phyloP scores from a whole-genome alignment of 2,888 invertebrate genomes.

The Drosophila neutralis region DNA sequence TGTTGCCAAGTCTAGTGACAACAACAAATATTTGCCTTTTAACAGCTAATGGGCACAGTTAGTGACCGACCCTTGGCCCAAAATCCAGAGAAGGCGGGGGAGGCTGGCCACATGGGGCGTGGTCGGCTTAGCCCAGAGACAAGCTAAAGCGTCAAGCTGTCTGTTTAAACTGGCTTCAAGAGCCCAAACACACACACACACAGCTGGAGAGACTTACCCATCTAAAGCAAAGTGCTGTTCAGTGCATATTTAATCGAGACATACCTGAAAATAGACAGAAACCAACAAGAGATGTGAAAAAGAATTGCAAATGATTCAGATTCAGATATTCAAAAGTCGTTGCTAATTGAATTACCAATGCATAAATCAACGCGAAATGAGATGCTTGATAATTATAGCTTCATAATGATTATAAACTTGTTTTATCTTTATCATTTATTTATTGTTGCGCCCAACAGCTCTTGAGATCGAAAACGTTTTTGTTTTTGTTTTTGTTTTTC shows the following conservation, averaged over 20 bases:
- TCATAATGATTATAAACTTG: conserved; percentile 27
- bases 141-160: conserved; percentile 67
- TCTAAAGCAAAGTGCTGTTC: conserved; percentile 17
- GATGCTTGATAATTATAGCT: conserved; percentile 12
- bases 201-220: conserved; percentile 31
- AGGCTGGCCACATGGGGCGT: conserved; percentile 15
- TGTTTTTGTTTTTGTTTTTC: conserved; percentile 13
- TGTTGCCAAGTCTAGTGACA: conserved; percentile 48
- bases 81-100: neutral
- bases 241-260: conserved; percentile 50
- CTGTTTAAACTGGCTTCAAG: conserved; percentile 57
- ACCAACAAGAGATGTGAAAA: conserved; percentile 13
- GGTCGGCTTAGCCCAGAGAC: conserved; percentile 12
- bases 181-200: conserved; percentile 4
- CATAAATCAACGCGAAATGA: conserved; percentile 66
- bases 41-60: conserved; percentile 74
- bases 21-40: conserved; percentile 73
- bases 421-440: conserved; percentile 8
- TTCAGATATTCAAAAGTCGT: conserved; percentile 1
- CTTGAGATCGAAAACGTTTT: conserved; percentile 19
- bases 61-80: conserved; percentile 48
- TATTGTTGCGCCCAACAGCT: neutral
- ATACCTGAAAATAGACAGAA: conserved; percentile 62
- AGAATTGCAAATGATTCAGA: conserved; percentile 20
- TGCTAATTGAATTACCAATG: conserved; percentile 71